phyloP scores from a whole-genome alignment of 2,113 vertebrate species.

The Clupea harengus region DNA sequence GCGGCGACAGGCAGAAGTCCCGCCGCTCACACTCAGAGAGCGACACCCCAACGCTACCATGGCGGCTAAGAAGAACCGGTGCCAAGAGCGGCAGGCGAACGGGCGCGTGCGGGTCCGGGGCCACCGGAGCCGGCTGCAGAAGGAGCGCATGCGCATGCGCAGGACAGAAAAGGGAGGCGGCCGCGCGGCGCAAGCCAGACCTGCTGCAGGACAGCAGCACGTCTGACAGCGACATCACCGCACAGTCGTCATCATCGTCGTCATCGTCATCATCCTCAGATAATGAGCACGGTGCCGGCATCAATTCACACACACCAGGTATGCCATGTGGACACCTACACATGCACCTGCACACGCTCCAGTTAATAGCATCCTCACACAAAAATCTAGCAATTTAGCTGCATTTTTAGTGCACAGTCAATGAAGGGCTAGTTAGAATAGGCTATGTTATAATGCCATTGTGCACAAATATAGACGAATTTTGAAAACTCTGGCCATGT shows the following conservation, averaged over 20 bases:
- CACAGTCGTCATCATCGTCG: slow-evolving; percentile 89
- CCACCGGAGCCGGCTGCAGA: slow-evolving; percentile 94
- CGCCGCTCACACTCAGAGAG: slow-evolving; percentile 90
- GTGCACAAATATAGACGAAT: not conserved
- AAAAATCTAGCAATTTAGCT: not conserved
- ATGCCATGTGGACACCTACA: not conserved
- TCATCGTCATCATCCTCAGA: slow-evolving; percentile 84
- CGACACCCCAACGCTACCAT: slow-evolving; percentile 81
- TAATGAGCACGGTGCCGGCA: slow-evolving; percentile 84
- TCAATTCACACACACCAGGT: slow-evolving; percentile 95
- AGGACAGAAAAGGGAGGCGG: slow-evolving; percentile 93
- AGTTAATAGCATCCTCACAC: not conserved
- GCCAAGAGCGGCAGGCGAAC: slow-evolving; percentile 86
- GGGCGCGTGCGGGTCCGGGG: slow-evolving; percentile 84
- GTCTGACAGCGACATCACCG: slow-evolving; percentile 96
- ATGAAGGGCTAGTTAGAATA: not conserved
- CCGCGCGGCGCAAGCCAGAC: slow-evolving; percentile 93
- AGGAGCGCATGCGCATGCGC: slow-evolving; percentile 89
- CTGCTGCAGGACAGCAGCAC: slow-evolving; percentile 99
- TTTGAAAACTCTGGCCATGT: not conserved
- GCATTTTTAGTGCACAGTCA: not conserved
- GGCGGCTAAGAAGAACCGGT: slow-evolving; percentile 97
- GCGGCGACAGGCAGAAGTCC: slow-evolving; percentile 77
- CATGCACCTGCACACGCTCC: not conserved
- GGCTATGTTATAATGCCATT: not conserved